Evolutionary conservation across 2,888 invertebrate species (phyloP), one percentile per base, ranked within the genome.

Genomic region (Eupithecia tripunctaria): DNA sequence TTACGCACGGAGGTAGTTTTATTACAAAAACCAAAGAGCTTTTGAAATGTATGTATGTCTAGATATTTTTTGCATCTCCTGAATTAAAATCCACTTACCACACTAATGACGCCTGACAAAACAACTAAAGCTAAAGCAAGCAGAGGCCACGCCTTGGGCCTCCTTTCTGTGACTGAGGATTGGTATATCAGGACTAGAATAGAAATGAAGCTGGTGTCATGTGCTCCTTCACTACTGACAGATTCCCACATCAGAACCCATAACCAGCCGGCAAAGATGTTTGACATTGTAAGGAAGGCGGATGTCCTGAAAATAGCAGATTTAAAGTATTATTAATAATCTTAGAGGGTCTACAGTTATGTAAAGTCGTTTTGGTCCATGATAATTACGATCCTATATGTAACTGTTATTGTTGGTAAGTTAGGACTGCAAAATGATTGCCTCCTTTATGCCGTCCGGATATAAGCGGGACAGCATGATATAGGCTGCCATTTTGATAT

Each of bases 151-250:
- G 94, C 86, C 36, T 95, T 94, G n/a, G 89, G 84, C 62, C 94
- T 89, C 29, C 85, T 89, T 75, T 94, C 92, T 41, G 91, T 82
- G 8, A 95, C 86, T 7, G 94, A 94, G 63, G 95, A 93, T 82
- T 96, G 95, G 83, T 96, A 96, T 78, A 96, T 95, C 77, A 95
- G 83, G 74, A 96, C 94, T 79, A 96, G 87, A 73, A 96, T 89
- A 76, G 95, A 93, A 71, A 96, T 89, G 83, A 96, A 96, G 43
- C 95, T 94, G 38, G 94, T 90, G 75, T 95, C 95, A 64, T 90
- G 92, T 18, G 79, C 85, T 2, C 89, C 82, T n/a, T 83, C 85
- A 0, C 93, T 94, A 2, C 91, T 87, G 21, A 92, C 91, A 0
- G 91, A 89, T 72, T 95, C 95, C 89, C 95, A 95, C 71, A 96